Evolutionary conservation across 2,113 vertebrate species (phyloP).

Genomic region (Chionomys nivalis): DNA sequence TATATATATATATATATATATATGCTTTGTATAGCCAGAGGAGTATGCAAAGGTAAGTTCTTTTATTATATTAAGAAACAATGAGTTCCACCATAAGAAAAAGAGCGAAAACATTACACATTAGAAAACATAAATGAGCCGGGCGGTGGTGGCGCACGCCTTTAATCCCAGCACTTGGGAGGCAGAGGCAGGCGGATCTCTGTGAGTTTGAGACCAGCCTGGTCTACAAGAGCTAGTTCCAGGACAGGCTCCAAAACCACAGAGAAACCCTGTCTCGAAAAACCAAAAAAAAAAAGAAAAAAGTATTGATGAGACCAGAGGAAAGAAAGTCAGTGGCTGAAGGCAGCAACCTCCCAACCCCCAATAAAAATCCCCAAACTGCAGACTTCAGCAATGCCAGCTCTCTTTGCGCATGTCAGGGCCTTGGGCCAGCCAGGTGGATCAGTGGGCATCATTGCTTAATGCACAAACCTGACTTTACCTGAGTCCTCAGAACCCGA

Average conservation of each 20-base stretch:
- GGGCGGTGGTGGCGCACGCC: rapidly evolving
- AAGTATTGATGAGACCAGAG: conserved; percentile 20
- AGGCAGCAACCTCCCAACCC: not conserved
- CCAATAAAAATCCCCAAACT: not conserved
- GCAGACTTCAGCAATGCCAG: not conserved
- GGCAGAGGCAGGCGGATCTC: not conserved
- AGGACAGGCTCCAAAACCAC: too few species aligned
- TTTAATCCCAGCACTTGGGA: not conserved
- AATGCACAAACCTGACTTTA: not conserved
- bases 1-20: too few species aligned
- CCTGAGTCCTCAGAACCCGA: not conserved
- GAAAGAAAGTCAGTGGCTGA: not conserved
- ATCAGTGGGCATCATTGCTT: not conserved
- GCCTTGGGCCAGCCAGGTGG: not conserved
- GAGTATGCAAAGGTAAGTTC: conserved; percentile 14
- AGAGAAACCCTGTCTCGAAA: not conserved
- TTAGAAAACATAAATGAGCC: not conserved
- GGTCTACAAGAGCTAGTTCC: not conserved
- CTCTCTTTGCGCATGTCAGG: not conserved
- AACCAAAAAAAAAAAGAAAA: not conserved
- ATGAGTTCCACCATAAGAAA: not conserved
- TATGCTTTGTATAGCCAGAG: not conserved
- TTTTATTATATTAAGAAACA: not conserved
- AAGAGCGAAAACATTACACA: conserved; percentile 11
- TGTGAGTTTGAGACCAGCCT: not conserved